A percentile compares a stretch with the other conserved stretches of the same genome.
Evolutionary conservation across 2,888 invertebrate genomes (phyloP).

Genomic region (Leptura quadrifasciata): DNA sequence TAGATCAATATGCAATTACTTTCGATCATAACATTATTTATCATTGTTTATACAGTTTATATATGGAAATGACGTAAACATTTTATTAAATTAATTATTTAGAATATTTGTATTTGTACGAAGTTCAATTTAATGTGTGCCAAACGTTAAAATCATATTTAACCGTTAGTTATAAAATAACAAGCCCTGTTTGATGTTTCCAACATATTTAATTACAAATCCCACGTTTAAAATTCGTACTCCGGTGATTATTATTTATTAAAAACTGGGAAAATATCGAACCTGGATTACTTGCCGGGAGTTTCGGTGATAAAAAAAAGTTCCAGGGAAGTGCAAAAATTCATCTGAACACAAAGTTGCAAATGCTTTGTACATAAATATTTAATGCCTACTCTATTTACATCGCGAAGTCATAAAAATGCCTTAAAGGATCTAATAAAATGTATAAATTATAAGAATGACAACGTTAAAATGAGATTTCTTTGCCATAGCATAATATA

Average conservation of each 20-base stretch:
- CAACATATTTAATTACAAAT: neutral
- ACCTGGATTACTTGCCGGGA: neutral
- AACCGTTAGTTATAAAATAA: neutral
- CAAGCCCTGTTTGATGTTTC: neutral
- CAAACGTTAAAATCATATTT: neutral
- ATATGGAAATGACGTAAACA: neutral
- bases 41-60: neutral
- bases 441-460: constrained; percentile 22
- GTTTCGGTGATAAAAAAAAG: constrained; percentile 12
- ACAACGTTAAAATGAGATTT: constrained; percentile 16
- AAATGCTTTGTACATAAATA: constrained; percentile 26
- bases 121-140: neutral
- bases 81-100: constrained; percentile 1
- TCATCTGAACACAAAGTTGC: constrained; percentile 19
- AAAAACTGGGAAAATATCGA: neutral
- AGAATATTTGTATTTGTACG: neutral
- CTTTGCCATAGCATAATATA: neutral
- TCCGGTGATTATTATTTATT: neutral
- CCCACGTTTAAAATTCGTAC: neutral
- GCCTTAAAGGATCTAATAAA: constrained; percentile 20
- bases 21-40: neutral
- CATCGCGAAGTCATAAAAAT: constrained; percentile 21
- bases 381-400: constrained; percentile 15
- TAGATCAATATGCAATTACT: neutral
- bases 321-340: constrained; percentile 14